phyloP scores from a whole-genome alignment of 2,113 vertebrate species.

The Myrmecophaga tridactyla region DNA sequence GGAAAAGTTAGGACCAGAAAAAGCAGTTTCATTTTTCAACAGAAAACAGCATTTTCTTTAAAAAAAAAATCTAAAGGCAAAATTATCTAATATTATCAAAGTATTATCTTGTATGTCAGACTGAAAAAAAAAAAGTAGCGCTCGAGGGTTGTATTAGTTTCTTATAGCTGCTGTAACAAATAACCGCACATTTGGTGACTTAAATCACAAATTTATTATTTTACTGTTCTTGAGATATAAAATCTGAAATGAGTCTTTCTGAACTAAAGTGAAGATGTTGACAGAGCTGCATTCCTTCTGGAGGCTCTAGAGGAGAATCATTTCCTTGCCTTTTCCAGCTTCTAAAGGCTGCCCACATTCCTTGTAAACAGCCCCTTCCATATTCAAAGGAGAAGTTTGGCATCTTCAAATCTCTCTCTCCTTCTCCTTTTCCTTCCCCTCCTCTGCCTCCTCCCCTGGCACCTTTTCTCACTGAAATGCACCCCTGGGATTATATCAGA shows the following conservation, averaged over 20 bases:
- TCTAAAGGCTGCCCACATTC: too few species aligned
- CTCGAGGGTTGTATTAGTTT: not conserved
- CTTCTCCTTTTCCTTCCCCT: too few species aligned
- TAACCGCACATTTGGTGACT: not conserved
- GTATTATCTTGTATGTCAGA: too few species aligned
- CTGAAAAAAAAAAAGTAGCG: not conserved
- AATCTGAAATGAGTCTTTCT: not conserved
- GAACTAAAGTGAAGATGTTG: not conserved
- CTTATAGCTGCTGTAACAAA: not conserved
- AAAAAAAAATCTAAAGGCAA: not conserved
- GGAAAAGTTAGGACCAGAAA: not conserved
- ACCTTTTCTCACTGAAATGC: not conserved
- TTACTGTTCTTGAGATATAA: not conserved
- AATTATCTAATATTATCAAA: too few species aligned
- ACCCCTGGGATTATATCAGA: too few species aligned
- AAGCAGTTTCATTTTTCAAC: not conserved
- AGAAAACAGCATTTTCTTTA: not conserved
- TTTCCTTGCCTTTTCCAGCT: too few species aligned
- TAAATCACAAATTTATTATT: not conserved
- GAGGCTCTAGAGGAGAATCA: too few species aligned
- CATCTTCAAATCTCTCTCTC: not conserved
- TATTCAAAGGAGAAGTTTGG: not conserved
- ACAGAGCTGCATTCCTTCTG: too few species aligned
- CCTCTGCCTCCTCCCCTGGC: too few species aligned
- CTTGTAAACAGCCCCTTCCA: not conserved